Base-by-base conservation (phyloP, 2,113 vertebrate genomes). In the Salvator merianae region DNA sequence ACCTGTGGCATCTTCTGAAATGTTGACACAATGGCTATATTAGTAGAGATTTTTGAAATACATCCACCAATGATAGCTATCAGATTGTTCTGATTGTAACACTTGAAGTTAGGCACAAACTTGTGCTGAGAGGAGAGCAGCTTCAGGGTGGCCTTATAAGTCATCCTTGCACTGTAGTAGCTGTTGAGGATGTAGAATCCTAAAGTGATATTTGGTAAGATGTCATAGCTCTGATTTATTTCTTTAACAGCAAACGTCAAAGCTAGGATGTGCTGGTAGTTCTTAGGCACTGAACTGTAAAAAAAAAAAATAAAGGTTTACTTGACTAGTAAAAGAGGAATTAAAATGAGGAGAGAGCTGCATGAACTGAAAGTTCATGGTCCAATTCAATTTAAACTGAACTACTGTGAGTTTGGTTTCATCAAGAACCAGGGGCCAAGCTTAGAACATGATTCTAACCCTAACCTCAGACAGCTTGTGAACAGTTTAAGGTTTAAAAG, bases 231-330 rank as follows among this genome's bases (percentile, higher is more conserved):
- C 32, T 70, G n/a, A 34, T 70, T 70, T 9, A 70, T 34, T 32
- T 70, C 68, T 59, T 77, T 77, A 4, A 77, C n/a, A 77, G 75
- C 75, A 77, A 77, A 70, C 28, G 32, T n/a, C 28, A 70, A 70
- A 20, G 68, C 68, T 16, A 70, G 13, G 32, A 34, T 70, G 18
- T 36, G 75, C 75, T 77, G 75, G 75, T 77, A 77, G 10, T 59
- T 59, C 53, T 77, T 77, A 36, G 75, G 53, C 9, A 77, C 75
- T 36, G 75, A 77, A 59, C 73, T 75, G 73, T n/a, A 75, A 75
- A 5, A 75, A n/a, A n/a, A n/a, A n/a, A n/a, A n/a, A n/a, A n/a
- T n/a, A n/a, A n/a, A n/a, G n/a, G n/a, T n/a, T n/a, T n/a, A n/a
- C n/a, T n/a, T n/a, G n/a, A n/a, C 28, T 63, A 66, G 28, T 66